phyloP scores from a whole-genome alignment of 2,888 invertebrate genomes.

The Exocentrus adspersus region DNA sequence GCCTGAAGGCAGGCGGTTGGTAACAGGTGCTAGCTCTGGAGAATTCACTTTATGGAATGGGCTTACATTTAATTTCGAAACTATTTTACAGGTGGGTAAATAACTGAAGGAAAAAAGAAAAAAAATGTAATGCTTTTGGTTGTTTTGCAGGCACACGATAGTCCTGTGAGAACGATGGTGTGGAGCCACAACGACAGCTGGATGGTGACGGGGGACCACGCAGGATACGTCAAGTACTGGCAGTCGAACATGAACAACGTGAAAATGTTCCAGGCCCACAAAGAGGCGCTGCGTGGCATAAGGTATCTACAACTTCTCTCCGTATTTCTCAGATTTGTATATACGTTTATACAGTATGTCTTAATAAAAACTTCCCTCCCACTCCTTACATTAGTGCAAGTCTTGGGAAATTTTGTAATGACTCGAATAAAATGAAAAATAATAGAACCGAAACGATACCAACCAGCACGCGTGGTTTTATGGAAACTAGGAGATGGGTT shows the following conservation, averaged over 20 bases:
- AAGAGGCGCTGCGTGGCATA: slow-evolving; percentile 98
- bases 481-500: no score
- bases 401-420: slow-evolving; percentile 37
- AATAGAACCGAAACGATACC: slow-evolving; percentile 29
- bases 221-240: slow-evolving; percentile 99
- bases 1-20: slow-evolving; percentile 95
- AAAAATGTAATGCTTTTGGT: no score
- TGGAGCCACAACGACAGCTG: slow-evolving; percentile 99
- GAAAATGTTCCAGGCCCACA: slow-evolving; percentile 99
- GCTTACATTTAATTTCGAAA: slow-evolving; percentile 99
- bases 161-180: slow-evolving; percentile 98
- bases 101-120: no score
- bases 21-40: slow-evolving; percentile 98
- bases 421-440: slow-evolving; percentile 39
- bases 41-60: slow-evolving; percentile 99
- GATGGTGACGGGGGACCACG: slow-evolving; percentile 99
- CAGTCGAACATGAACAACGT: slow-evolving; percentile 99
- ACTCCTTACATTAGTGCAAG: slow-evolving; percentile 56
- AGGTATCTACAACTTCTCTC: slow-evolving; percentile 75
- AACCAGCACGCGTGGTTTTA: no score
- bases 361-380: slow-evolving; percentile 62
- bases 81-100: slow-evolving; percentile 90
- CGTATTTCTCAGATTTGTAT: slow-evolving; percentile 60
- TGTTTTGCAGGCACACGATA: slow-evolving; percentile 90
- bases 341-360: slow-evolving; percentile 53